Evolutionary conservation across 2,888 invertebrate species (phyloP).

Genomic region (Metallyticus violacea): DNA sequence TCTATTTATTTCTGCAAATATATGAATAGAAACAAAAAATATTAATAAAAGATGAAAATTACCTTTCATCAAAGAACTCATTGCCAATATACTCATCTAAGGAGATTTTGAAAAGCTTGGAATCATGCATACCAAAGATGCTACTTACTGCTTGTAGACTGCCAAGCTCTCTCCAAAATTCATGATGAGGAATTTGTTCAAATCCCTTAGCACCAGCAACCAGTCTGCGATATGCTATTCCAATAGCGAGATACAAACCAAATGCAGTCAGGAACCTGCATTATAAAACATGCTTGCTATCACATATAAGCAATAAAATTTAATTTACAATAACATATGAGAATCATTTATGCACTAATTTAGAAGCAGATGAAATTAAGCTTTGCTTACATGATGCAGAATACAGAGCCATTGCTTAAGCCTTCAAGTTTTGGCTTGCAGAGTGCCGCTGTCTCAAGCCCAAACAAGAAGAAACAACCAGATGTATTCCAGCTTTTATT

Average conservation of each 20-base stretch:
- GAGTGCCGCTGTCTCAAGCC: neutral
- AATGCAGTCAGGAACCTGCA: neutral
- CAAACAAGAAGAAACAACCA: slow-evolving; percentile 6
- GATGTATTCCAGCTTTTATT: neutral
- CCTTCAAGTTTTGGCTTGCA: neutral
- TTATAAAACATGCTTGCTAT: neutral
- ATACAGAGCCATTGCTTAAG: slow-evolving; percentile 14
- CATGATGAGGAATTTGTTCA: slow-evolving; percentile 20
- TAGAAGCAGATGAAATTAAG: neutral
- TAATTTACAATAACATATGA: too few relatives aligned
- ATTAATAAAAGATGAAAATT: neutral
- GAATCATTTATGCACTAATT: neutral
- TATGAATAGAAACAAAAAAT: neutral
- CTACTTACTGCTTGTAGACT: slow-evolving; percentile 19
- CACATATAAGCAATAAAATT: too few relatives aligned
- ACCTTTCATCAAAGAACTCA: neutral
- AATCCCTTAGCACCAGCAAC: slow-evolving; percentile 22
- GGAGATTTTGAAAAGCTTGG: too few relatives aligned
- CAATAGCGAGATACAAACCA: slow-evolving; percentile 3
- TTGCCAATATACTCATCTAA: too few relatives aligned
- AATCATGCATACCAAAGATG: neutral
- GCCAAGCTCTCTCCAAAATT: slow-evolving; percentile 18
- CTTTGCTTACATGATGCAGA: slow-evolving; percentile 14
- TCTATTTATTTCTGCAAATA: neutral
- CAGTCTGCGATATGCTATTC: slow-evolving; percentile 10